A percentile compares a stretch with the other conserved stretches of the same genome.
Evolutionary conservation across 2,113 vertebrate genomes (phyloP).

Genomic region (Syngnathus typhle): DNA sequence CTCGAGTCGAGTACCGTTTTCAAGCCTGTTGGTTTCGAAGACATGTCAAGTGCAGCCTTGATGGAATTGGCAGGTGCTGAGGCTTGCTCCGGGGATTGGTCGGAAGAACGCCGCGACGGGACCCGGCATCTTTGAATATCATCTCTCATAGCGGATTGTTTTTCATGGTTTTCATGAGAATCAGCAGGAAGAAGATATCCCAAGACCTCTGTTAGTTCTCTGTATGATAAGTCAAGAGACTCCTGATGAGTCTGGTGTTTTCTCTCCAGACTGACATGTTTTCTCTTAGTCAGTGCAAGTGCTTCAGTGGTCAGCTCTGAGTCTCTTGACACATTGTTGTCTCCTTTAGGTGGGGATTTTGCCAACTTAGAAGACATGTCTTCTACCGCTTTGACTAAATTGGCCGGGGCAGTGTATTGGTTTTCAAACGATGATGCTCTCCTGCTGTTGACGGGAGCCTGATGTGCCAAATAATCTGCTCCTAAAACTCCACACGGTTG

Average conservation of each 20-base stretch:
- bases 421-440: constrained; percentile 21
- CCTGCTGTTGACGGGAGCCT: constrained; percentile 13
- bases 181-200: neutral
- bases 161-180: neutral
- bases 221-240: constrained; percentile 51
- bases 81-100: constrained; percentile 23
- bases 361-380: constrained; percentile 62
- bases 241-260: constrained; percentile 13
- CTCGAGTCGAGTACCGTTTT: constrained; percentile 9
- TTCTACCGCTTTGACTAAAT: constrained; percentile 54
- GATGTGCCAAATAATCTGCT: neutral
- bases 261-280: constrained; percentile 16
- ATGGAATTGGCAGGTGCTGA: constrained; percentile 46
- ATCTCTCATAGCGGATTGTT: neutral
- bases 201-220: constrained; percentile 4
- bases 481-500: neutral
- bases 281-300: constrained; percentile 53
- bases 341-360: neutral
- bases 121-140: constrained; percentile 11
- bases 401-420: constrained; percentile 54
- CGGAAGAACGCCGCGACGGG: constrained; percentile 16
- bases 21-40: constrained; percentile 30
- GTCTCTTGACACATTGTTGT: constrained; percentile 23
- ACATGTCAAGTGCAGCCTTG: constrained; percentile 48
- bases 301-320: constrained; percentile 28